Evolutionary conservation across 2,797 vertebrate genomes (phyloP).

Genomic region (Chromobotia macracanthus): DNA sequence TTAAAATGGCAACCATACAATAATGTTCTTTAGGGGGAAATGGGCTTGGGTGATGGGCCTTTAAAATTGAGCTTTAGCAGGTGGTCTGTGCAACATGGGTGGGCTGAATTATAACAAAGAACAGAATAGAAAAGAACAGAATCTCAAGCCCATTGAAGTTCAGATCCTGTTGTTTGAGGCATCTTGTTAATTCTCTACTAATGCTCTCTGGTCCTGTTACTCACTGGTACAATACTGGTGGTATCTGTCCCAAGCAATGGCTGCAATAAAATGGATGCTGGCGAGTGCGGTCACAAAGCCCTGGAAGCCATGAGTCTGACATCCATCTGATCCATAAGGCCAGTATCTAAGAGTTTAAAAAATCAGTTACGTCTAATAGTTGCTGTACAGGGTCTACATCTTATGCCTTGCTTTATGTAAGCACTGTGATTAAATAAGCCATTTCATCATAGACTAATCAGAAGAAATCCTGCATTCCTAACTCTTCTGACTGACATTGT

Average conservation of each 20-base stretch:
- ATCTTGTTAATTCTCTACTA: constrained; percentile 4
- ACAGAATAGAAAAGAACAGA: too few species aligned
- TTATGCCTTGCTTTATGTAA: too few species aligned
- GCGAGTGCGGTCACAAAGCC: constrained; percentile 88
- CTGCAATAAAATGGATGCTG: constrained; percentile 89
- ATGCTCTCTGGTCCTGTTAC: constrained; percentile 41
- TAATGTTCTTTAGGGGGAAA: constrained; percentile 12
- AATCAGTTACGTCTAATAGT: not conserved
- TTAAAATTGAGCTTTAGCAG: constrained; percentile 43
- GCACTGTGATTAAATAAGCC: too few species aligned
- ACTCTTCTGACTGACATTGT: not conserved
- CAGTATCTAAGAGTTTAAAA: constrained; percentile 81
- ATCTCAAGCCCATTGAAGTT: not conserved
- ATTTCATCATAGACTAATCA: too few species aligned
- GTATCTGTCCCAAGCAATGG: constrained; percentile 94
- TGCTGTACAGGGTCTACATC: not conserved
- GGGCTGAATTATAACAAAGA: constrained; percentile 32
- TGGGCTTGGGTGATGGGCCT: not conserved
- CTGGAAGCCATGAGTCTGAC: constrained; percentile 93
- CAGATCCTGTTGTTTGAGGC: not conserved
- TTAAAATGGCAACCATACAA: constrained; percentile 12
- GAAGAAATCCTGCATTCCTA: not conserved
- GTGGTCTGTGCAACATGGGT: constrained; percentile 43
- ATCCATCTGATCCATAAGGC: constrained; percentile 91
- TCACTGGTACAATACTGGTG: constrained; percentile 92